These are phyloP conservation scores for Limnephilus rhombicus DNA, from an alignment of 2,888 invertebrate genomes.

Conservation along the genomic window DNA sequence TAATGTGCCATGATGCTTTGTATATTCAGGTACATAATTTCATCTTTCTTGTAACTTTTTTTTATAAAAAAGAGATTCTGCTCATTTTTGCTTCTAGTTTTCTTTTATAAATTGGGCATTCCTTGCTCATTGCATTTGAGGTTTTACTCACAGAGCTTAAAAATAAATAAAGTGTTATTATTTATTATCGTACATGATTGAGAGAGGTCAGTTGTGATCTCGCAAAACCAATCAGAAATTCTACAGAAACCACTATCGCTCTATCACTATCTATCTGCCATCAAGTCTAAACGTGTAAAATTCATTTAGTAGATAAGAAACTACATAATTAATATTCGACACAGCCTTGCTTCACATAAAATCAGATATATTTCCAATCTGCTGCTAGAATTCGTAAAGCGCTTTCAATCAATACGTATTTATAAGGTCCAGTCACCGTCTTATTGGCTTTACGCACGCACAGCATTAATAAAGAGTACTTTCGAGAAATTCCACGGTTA, in stretches of 20 bases:
- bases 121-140: no score
- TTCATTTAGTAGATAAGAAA: not conserved
- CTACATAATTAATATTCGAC: not conserved
- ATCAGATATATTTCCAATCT: conserved; percentile 13
- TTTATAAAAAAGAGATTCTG: no score
- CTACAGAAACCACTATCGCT: not conserved
- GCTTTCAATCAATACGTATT: conserved; percentile 17
- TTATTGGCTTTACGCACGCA: not conserved
- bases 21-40: no score
- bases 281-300: not conserved
- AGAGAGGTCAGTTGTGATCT: not conserved
- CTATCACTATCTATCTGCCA: not conserved
- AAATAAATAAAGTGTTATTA: not conserved
- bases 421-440: not conserved
- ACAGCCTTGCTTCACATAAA: not conserved
- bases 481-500: conserved; percentile 1
- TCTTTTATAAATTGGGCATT: no score
- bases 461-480: conserved; percentile 1
- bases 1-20: no score
- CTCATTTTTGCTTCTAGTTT: no score
- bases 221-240: not conserved
- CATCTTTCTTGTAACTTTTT: no score
- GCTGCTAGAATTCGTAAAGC: not conserved
- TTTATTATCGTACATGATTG: not conserved
- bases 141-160: no score